Evolutionary conservation across 64 coral and sea anemone genomes (phyloP), one percentile per base, ranked within the genome.

Genomic region (Stichodactyla helianthus): DNA sequence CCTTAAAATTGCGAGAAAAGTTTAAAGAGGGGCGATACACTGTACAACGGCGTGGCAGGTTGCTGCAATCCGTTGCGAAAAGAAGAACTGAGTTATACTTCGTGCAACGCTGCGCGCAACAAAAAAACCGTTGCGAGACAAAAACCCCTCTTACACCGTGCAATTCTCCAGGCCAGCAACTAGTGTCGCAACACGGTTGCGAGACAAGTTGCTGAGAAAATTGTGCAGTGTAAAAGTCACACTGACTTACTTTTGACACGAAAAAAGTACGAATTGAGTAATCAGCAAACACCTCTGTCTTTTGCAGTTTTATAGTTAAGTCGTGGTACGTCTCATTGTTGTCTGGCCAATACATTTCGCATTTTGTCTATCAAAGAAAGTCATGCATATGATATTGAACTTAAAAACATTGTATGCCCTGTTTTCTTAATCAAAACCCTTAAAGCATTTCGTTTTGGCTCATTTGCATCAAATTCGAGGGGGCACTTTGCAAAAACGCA

Each of bases 231-330:
- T 44, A 44, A 44, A 3, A 44, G 35, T 44, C 35, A 44, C 35
- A 44, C 35, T 44, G 2, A 35, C 31, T 35, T 71, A 92, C 91
- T 54, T 61, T 92, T 17, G 79, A 77, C 10, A 92, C 53, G 35
- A 56, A 83, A 13, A 92, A 92, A 4, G 79, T 83, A 59, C 91
- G 88, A 79, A 92, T 88, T 7, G 82, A 86, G 54, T 88, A 92
- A 59, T 92, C 91, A 19, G 91, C 91, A 20, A 88, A 88, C 11
- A 82, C 28, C 19, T 92, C 91, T 9, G 74, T 87, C 60, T 88
- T 83, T 12, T 82, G 77, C 28, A 92, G 79, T 16, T 78, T 61
- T n/a, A 92, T 86, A 0, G 79, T 5, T 15, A 92, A 52, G 28
- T 88, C 77, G 52, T 77, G 77, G 67, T 84, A 88, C 19, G 77